These are phyloP conservation scores for Zosterops pallidus DNA, from an alignment of 2,113 vertebrate genomes.

Conservation along the genomic window DNA sequence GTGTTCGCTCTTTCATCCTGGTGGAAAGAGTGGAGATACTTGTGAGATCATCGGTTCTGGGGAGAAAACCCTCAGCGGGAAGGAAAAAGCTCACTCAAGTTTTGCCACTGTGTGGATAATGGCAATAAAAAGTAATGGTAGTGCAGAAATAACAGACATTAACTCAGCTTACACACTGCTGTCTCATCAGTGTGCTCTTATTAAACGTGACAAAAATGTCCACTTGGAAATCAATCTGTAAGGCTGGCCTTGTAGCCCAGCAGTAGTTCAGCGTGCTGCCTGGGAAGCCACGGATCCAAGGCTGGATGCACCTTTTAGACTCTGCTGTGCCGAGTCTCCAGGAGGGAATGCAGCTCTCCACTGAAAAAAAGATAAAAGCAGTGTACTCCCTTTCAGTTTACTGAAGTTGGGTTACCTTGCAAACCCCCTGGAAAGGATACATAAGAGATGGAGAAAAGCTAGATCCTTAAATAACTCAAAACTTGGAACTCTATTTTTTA, in stretches of 20 bases:
- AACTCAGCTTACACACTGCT: background rate
- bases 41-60: background rate
- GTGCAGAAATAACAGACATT: background rate
- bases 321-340: fast-evolving
- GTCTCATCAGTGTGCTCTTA: slow-evolving; percentile 6
- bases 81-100: background rate
- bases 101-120: background rate
- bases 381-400: fast-evolving
- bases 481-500: background rate
- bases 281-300: background rate
- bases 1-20: background rate
- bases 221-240: background rate
- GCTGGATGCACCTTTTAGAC: background rate
- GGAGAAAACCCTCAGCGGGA: background rate
- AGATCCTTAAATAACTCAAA: background rate
- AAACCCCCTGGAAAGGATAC: background rate
- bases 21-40: background rate
- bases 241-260: background rate
- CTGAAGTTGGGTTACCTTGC: background rate
- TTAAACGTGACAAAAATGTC: background rate
- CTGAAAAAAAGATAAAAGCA: background rate
- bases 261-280: background rate
- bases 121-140: background rate
- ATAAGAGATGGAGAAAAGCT: background rate
- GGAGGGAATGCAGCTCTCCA: background rate